Evolutionary conservation across 1,140 invertebrate genomes (phyloP).

Genomic region (Ptiloglossa arizonensis): DNA sequence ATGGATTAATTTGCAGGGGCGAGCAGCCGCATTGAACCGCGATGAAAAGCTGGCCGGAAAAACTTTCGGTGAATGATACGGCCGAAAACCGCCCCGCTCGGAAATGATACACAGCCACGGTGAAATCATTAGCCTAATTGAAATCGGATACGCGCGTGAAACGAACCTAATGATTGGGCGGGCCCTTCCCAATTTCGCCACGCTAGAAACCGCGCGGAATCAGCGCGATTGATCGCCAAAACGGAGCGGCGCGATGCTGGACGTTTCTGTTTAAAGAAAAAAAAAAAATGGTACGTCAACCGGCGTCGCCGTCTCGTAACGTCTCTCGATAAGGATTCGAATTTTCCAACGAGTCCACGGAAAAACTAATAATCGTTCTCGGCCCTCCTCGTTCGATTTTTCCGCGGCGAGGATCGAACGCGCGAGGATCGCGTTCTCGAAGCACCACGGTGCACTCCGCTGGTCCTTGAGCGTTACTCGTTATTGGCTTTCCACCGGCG

Average conservation of each 20-base stretch:
- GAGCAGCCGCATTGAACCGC: conserved; percentile 41
- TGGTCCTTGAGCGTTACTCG: too few species aligned
- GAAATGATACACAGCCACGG: conserved; percentile 2
- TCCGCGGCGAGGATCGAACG: too few species aligned
- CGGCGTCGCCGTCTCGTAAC: too few species aligned
- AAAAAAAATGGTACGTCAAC: too few species aligned
- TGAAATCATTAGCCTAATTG: conserved; percentile 60
- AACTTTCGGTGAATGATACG: conserved; percentile 22
- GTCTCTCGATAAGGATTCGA: too few species aligned
- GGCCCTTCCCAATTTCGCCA: not conserved
- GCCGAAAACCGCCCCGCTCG: conserved; percentile 29
- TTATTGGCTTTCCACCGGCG: not conserved
- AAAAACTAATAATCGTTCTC: too few species aligned
- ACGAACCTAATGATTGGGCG: conserved; percentile 48
- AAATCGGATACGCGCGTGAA: conserved; percentile 53
- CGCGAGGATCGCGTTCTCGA: too few species aligned
- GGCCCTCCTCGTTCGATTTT: too few species aligned
- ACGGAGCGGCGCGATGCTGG: too few species aligned
- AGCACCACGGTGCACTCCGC: too few species aligned
- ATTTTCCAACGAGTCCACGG: too few species aligned
- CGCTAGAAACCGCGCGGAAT: not conserved
- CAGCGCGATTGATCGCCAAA: not conserved
- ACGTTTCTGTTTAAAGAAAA: too few species aligned
- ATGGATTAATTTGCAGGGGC: not conserved
- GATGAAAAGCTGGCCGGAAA: conserved; percentile 29